phyloP scores from a whole-genome alignment of 2,797 vertebrate species.

The Acanthis flammea region DNA sequence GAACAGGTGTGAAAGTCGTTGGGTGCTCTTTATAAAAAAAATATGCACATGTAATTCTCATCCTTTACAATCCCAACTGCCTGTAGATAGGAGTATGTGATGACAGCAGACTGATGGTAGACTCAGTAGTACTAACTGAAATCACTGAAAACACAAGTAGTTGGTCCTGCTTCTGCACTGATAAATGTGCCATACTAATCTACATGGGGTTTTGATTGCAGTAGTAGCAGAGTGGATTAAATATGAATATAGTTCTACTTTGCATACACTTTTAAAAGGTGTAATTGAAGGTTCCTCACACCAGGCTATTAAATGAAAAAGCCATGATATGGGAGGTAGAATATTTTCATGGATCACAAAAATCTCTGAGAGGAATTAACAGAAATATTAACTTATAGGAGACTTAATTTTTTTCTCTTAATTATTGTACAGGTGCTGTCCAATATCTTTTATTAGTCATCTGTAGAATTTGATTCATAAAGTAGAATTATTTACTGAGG shows the following conservation, averaged over 20 bases:
- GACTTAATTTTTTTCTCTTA: neutral
- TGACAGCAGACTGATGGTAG: neutral
- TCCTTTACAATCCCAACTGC: neutral
- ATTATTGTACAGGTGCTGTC: neutral
- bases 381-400: neutral
- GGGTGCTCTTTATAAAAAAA: neutral
- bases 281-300: neutral
- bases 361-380: neutral
- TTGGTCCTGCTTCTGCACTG: neutral
- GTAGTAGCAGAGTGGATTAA: neutral
- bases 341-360: neutral
- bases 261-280: neutral
- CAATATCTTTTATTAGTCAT: neutral
- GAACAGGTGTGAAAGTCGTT: neutral
- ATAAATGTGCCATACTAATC: neutral
- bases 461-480: neutral
- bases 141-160: neutral
- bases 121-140: neutral
- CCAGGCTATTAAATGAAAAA: neutral
- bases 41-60: fast-evolving
- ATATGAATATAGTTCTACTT: neutral
- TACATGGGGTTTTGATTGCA: neutral
- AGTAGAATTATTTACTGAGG: neutral
- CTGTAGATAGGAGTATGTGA: neutral
- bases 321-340: neutral